A percentile compares a stretch with the other conserved stretches of the same genome.
Conservation (phyloP, 2,797 vertebrate species). For the Forpus xanthops region DNA sequence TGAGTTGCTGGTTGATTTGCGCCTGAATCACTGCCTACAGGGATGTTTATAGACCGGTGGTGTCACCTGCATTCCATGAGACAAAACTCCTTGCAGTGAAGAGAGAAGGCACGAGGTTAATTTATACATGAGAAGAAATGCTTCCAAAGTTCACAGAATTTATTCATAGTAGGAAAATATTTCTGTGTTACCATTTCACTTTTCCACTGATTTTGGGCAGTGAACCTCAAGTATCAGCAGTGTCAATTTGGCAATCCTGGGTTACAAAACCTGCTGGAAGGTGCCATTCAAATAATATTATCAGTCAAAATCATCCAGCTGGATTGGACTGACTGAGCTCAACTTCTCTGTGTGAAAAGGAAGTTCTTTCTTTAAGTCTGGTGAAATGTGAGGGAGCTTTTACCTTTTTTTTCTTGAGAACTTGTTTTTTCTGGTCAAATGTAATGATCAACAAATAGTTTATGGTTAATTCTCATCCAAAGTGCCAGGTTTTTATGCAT, state of each 20-base stretch:
- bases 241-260: neutral
- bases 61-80: neutral
- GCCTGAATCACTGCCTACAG: neutral
- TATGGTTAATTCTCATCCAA: neutral
- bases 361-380: neutral
- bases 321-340: neutral
- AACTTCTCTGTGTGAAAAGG: neutral
- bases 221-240: neutral
- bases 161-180: neutral
- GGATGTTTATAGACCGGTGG: neutral
- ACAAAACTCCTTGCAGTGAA: neutral
- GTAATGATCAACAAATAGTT: neutral
- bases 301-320: neutral
- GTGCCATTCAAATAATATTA: neutral
- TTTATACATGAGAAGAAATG: neutral
- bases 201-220: neutral
- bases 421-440: neutral
- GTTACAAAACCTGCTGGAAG: neutral
- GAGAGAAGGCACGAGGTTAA: neutral
- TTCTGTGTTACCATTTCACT: neutral
- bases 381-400: neutral
- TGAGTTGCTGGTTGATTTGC: neutral
- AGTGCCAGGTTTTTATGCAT: neutral
- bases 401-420: neutral
- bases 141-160: neutral